Percentiles rank a stretch among this genome's conserved stretches.
These are phyloP conservation scores for Philantomba maxwellii DNA, from an alignment of 2,113 vertebrate species.

Conservation along the genomic window DNA sequence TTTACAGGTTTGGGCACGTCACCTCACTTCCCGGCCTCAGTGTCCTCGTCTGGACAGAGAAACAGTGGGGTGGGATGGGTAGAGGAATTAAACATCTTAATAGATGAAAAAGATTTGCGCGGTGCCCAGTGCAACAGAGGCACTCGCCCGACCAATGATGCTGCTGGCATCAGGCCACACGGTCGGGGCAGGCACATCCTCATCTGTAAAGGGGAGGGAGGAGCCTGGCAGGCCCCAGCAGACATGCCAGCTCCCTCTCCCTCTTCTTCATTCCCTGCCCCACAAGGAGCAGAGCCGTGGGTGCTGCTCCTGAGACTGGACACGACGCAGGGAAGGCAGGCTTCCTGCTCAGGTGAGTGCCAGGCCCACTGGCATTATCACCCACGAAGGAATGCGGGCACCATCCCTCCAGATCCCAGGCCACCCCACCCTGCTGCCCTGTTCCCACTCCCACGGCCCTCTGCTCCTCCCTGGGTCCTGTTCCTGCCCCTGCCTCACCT, in stretches of 20 bases:
- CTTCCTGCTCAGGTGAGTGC: neutral
- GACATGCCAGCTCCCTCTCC: neutral
- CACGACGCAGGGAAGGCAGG: neutral
- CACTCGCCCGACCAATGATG: rapidly evolving
- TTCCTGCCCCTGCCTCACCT: neutral
- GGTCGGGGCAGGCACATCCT: neutral
- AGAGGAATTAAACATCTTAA: too few species aligned
- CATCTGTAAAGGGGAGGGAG: neutral
- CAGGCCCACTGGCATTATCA: rapidly evolving
- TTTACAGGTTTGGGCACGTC: neutral
- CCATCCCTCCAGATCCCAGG: neutral
- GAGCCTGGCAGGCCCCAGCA: neutral
- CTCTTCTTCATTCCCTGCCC: neutral
- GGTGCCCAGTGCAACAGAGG: neutral
- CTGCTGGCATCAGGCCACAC: rapidly evolving
- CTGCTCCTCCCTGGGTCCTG: neutral
- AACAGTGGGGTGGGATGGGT: neutral
- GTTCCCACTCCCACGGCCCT: neutral
- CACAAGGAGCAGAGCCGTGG: neutral
- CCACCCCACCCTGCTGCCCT: neutral
- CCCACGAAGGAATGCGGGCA: neutral
- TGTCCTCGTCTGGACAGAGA: neutral
- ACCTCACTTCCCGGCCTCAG: neutral
- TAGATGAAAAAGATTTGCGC: neutral
- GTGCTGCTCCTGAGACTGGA: neutral